A percentile compares a stretch with the other conserved stretches of the same genome.
These are phyloP conservation scores for Aphelenchoides bicaudatus DNA, from an alignment of 2,888 invertebrate species.

Conservation along the genomic window DNA sequence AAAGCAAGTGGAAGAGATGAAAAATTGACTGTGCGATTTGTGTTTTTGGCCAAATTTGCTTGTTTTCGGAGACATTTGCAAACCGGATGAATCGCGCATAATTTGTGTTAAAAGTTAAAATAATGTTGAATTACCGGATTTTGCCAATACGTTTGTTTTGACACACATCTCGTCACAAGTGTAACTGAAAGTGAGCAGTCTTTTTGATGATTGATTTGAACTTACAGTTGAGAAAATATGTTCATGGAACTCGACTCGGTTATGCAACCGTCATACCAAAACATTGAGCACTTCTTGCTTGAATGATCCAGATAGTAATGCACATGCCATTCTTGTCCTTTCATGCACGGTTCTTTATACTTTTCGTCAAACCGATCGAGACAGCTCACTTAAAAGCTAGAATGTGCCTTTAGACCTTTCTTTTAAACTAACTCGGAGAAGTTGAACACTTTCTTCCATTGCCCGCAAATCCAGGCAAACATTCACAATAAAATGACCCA, in stretches of 20 bases:
- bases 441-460: slow-evolving; percentile 55
- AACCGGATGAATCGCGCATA: too few relatives aligned
- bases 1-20: too few relatives aligned
- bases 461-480: slow-evolving; percentile 50
- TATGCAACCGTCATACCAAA: slow-evolving; percentile 54
- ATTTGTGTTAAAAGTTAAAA: too few relatives aligned
- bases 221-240: slow-evolving; percentile 48
- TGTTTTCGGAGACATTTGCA: too few relatives aligned
- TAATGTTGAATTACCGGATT: slow-evolving; percentile 54
- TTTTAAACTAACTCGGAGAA: slow-evolving; percentile 39
- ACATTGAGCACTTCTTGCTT: slow-evolving; percentile 37
- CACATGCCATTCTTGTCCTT: slow-evolving; percentile 49
- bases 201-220: too few relatives aligned
- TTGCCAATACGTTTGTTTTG: slow-evolving; percentile 45
- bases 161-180: slow-evolving; percentile 55
- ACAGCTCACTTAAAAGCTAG: slow-evolving; percentile 41
- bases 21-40: too few relatives aligned
- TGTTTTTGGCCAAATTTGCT: too few relatives aligned
- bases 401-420: neutral
- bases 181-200: too few relatives aligned
- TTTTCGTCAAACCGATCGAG: slow-evolving; percentile 50
- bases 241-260: slow-evolving; percentile 40
- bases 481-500: slow-evolving; percentile 50
- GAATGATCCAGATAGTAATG: slow-evolving; percentile 51
- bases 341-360: slow-evolving; percentile 35